Evolutionary conservation across 2,888 invertebrate species (phyloP), one percentile per base, ranked within the genome.

Genomic region (Pherbina coryleti): DNA sequence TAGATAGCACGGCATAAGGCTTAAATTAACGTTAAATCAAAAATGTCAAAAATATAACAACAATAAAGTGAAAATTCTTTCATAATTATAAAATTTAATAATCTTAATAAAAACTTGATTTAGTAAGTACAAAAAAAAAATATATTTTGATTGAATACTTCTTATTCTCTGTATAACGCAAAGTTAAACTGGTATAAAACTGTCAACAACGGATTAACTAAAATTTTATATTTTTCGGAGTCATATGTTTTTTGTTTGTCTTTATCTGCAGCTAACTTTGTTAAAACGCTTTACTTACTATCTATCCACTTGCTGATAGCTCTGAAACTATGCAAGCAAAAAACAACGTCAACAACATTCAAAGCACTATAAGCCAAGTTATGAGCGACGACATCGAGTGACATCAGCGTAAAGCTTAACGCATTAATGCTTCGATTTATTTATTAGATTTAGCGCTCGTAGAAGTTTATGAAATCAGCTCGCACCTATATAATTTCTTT

Each of bases 11-110:
- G 5, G 28, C 28, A 17, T 28, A 60, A 28, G 28, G 60, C 28
- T 60, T 22, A 60, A 60, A 28, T 28, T 17, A 14, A 28, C 60
- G 60, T 60, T 60, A 28, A 60, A 60, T 60, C 60, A 60, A 60
- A 60, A 60, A 17, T 44, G 11, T 11, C 28, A 60, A 66, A 37
- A 87, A 84, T 86, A 87, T 85, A 85, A 84, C 84, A 84, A 84
- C 84, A 88, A 88, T 85, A 86, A 86, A 87, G 81, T 84, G 84
- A 86, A 86, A 17, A 34, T 64, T 25, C 25, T 14, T 60, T 8
- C 8, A 19, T 55, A 55, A 55, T 55, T 55, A 55, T 19, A 22
- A 62, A 31, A 55, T 17, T 31, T 31, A 37, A 66, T 34, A 66
- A 17, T 64, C n/a, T 34, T 9, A 34, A 34, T 31, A 34, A 31